Base-by-base conservation (phyloP, 1,140 invertebrate species). In the Macrostomum lignano region DNA sequence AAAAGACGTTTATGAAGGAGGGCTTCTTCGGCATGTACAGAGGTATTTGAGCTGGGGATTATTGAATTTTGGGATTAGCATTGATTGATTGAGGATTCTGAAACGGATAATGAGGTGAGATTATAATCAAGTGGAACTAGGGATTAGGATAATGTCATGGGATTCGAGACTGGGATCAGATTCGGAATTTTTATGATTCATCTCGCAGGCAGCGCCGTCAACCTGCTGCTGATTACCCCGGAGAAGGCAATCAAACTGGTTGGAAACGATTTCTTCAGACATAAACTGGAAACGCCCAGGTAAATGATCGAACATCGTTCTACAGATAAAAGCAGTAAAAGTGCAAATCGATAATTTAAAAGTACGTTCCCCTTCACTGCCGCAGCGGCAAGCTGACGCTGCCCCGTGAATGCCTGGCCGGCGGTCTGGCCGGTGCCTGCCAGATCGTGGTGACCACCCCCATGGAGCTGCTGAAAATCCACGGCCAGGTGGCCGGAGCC, bases 161-260 rank as follows among this genome's bases (percentile, higher is more conserved):
- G n/a, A n/a, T n/a, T n/a, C n/a, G n/a, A n/a, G n/a, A n/a, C n/a
- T n/a, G n/a, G n/a, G n/a, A n/a, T n/a, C n/a, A n/a, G n/a, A n/a
- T n/a, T n/a, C n/a, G n/a, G n/a, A 13, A 1, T n/a, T 33, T 24
- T 14, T 34, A 24, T 24, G 10, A 24, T 24, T 24, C 13, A 24
- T 24, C 10, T 41, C 51, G 28, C 37, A 65, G 66, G 82, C 3
- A 86, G 78, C 1, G 81, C 67, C 14, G 86, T 96, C 0, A 98
- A 98, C 61, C 82, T 96, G 46, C 56, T 98, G 13, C 65, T 98
- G 7, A 91, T 98, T 28, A 96, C 88, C 2, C 88, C 88, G 1
- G 88, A 98, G 59, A 98, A 98, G 56, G 86, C 86, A 1, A 96
- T 98, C 40, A 98, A 98, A 63, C 63, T 98, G 37, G 79, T 88